Base-by-base conservation (phyloP, 2,888 invertebrate species). In the Stratiomys singularior region DNA sequence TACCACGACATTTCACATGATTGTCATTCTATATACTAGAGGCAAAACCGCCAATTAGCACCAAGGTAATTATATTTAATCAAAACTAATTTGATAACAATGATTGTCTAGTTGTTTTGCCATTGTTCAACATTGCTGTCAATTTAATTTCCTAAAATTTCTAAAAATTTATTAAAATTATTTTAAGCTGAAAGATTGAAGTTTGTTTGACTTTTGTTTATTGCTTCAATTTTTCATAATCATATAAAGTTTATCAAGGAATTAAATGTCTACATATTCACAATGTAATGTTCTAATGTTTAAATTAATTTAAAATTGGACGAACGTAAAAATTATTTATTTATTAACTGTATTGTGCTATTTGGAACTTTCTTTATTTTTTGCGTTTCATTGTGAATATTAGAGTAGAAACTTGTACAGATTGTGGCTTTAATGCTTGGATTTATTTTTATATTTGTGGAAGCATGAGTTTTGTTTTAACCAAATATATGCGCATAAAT, bases 51-150 rank as follows among this genome's bases (percentile, higher is more conserved):
- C 69, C 67, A 66, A 67, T 44, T 60, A 77, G 79, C 79, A 79
- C 79, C 37, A 79, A 79, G 79, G 77, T 77, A 79, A 79, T 72
- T 77, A 72, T 78, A 23, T 60, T 52, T 23, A 3, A 60, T 23
- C 25, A 28, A 66, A 66, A 66, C 52, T 71, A 47, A 47, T 52
- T 4, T 52, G 52, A 9, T n/a, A 44, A n/a, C 15, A 4, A 52
- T 52, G 18, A n/a, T n/a, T 4, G 3, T 60, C 60, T 60, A 60
- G 23, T 60, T 7, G 4, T 60, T 13, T 60, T 60, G 1, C 21
- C 7, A 37, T n/a, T n/a, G n/a, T n/a, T n/a, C n/a, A n/a, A n/a
- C n/a, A n/a, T n/a, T n/a, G n/a, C n/a, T n/a, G n/a, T n/a, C n/a
- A n/a, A n/a, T n/a, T n/a, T n/a, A n/a, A n/a, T n/a, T n/a, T n/a